Conservation (phyloP, 2,797 vertebrate species). For the Characodon lateralis region DNA sequence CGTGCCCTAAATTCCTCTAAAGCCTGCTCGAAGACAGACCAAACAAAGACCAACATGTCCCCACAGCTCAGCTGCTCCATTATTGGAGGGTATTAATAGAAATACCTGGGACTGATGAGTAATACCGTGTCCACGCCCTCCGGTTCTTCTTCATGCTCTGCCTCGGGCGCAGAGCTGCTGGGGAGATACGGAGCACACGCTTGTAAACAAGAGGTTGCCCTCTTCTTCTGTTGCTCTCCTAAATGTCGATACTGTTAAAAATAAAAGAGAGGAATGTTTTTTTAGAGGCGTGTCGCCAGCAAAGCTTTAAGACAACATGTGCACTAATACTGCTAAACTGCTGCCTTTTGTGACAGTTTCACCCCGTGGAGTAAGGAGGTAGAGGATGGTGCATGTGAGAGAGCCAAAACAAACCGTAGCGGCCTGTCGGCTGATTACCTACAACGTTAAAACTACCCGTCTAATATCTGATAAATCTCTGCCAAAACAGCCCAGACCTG, state of each 20-base stretch:
- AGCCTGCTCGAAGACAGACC: constrained; percentile 57
- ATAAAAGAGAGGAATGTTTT: constrained; percentile 52
- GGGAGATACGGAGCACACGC: constrained; percentile 50
- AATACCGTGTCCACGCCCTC: constrained; percentile 59
- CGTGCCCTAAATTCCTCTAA: constrained; percentile 61
- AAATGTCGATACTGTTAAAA: constrained; percentile 46
- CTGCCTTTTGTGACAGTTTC: background rate
- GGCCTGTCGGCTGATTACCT: background rate
- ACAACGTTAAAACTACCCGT: background rate
- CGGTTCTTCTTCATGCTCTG: constrained; percentile 63
- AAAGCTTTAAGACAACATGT: constrained; percentile 50
- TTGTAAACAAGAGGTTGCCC: constrained; percentile 55
- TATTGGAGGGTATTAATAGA: constrained; percentile 80
- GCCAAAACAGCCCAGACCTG: background rate
- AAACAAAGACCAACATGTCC: constrained; percentile 78
- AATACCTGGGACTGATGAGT: constrained; percentile 79
- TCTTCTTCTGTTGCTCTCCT: constrained; percentile 25
- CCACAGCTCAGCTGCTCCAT: constrained; percentile 49
- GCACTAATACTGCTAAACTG: constrained; percentile 10
- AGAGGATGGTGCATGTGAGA: background rate
- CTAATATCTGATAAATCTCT: background rate
- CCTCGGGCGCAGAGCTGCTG: constrained; percentile 52
- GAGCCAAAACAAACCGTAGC: background rate
- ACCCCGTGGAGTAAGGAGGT: background rate
- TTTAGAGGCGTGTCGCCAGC: constrained; percentile 58